These are phyloP conservation scores for Urophycis tenuis DNA, from an alignment of 2,797 vertebrate species.

Conservation along the genomic window DNA sequence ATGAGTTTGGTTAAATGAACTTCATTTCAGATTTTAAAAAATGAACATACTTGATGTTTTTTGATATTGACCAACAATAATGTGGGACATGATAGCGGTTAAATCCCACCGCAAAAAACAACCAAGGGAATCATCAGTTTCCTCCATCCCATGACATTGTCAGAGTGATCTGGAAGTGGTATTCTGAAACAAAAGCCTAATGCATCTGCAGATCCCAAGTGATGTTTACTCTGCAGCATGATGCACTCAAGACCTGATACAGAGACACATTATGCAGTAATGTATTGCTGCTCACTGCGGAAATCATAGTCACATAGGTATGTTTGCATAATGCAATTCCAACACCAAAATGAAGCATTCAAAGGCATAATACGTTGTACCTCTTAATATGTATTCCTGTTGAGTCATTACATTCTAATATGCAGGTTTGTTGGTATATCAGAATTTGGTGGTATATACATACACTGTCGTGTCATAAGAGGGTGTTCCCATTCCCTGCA, in stretches of 20 bases:
- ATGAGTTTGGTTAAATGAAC: not conserved
- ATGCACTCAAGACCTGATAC: not conserved
- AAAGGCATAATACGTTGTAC: no score
- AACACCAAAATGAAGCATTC: not conserved
- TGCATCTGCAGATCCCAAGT: not conserved
- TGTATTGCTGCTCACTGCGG: not conserved
- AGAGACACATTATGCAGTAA: not conserved
- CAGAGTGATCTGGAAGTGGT: not conserved
- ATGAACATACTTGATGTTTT: not conserved
- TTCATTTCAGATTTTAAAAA: not conserved
- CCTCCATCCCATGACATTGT: not conserved
- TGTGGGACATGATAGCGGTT: not conserved
- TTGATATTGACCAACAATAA: not conserved
- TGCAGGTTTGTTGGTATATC: not conserved
- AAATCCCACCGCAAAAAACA: not conserved
- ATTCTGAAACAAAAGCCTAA: not conserved
- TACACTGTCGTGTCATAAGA: not conserved
- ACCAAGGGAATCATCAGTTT: not conserved
- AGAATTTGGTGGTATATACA: not conserved
- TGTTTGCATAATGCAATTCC: not conserved
- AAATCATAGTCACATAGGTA: not conserved
- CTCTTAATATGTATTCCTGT: not conserved
- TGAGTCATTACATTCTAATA: not conserved
- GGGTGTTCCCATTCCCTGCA: conserved; percentile 5
- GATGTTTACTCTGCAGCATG: not conserved